These are phyloP conservation scores for Spisula subtruncata DNA, from an alignment of 2,888 invertebrate genomes.

Conservation along the genomic window DNA sequence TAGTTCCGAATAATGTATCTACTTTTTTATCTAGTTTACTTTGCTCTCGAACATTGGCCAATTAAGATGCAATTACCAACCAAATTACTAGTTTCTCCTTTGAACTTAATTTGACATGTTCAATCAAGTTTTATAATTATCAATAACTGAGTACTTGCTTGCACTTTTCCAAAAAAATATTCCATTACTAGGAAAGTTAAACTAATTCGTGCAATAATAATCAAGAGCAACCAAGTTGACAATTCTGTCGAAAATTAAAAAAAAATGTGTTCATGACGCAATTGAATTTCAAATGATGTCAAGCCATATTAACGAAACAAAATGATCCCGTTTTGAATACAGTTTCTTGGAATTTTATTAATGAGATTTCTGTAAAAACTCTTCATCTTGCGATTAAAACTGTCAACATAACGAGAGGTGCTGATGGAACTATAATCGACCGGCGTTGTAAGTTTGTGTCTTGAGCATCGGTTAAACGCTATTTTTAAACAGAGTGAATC, in stretches of 20 bases:
- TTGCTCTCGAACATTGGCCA: too few species aligned
- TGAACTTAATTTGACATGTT: too few species aligned
- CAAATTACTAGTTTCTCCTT: too few species aligned
- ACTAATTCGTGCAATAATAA: background rate
- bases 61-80: too few species aligned
- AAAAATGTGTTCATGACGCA: conserved; percentile 3
- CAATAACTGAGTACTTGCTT: too few species aligned
- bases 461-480: background rate
- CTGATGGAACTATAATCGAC: background rate
- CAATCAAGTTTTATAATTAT: too few species aligned
- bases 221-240: background rate
- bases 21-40: too few species aligned
- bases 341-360: background rate
- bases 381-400: background rate
- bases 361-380: background rate
- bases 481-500: background rate
- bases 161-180: background rate
- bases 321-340: background rate
- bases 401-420: background rate
- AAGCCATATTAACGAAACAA: background rate
- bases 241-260: background rate
- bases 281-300: conserved; percentile 4
- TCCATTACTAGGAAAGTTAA: background rate
- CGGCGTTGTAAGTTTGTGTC: background rate
- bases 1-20: too few species aligned